phyloP scores from a whole-genome alignment of 2,888 invertebrate species.

The Drosophila leonis region DNA sequence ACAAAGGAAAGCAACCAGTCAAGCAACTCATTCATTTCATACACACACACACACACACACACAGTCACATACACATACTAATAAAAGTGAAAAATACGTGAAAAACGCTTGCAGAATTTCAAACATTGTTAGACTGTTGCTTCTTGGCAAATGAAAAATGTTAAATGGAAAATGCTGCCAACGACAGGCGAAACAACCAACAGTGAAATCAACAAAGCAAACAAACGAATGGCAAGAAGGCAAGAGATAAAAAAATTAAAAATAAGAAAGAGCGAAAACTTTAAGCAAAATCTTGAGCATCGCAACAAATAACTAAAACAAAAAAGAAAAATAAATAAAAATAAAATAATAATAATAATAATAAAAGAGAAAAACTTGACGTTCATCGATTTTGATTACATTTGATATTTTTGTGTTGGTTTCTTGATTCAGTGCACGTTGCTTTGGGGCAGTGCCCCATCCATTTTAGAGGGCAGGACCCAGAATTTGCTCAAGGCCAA shows the following conservation, averaged over 20 bases:
- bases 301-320: constrained; percentile 48
- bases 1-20: constrained; percentile 42
- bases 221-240: constrained; percentile 43
- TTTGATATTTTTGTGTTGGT: constrained; percentile 33
- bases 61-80: constrained; percentile 36
- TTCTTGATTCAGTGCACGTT: constrained; percentile 56
- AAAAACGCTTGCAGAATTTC: constrained; percentile 71
- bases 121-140: constrained; percentile 57
- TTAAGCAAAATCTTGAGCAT: background rate
- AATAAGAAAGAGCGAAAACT: constrained; percentile 5
- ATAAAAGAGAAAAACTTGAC: constrained; percentile 28
- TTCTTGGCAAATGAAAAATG: constrained; percentile 59
- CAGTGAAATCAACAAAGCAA: constrained; percentile 66
- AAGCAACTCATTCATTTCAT: constrained; percentile 69
- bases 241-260: constrained; percentile 21
- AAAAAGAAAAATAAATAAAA: constrained; percentile 13
- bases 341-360: no score
- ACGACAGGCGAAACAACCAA: constrained; percentile 56
- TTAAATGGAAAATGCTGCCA: constrained; percentile 66
- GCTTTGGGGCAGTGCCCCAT: constrained; percentile 39
- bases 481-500: constrained; percentile 63
- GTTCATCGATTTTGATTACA: constrained; percentile 40
- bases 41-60: constrained; percentile 29
- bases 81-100: constrained; percentile 72
- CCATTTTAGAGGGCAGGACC: constrained; percentile 36